Evolutionary conservation across 1,140 invertebrate genomes (phyloP).

Genomic region (Papilio xuthus): DNA sequence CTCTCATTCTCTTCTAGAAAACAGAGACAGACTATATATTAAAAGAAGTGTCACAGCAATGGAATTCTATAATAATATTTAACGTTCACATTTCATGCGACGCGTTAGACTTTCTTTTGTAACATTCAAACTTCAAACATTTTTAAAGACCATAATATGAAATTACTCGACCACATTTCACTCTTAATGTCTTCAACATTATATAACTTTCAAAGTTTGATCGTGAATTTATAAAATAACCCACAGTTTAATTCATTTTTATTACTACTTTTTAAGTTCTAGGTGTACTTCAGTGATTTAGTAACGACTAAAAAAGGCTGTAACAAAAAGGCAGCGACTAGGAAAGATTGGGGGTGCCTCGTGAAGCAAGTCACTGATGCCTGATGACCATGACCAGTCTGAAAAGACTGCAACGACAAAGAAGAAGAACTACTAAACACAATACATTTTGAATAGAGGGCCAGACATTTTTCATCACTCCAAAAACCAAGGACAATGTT

Average conservation of each 20-base stretch:
- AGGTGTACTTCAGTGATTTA: background rate
- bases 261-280: background rate
- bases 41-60: background rate
- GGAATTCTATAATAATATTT: background rate
- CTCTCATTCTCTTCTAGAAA: too few species aligned
- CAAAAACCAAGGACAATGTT: too few species aligned
- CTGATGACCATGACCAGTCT: too few species aligned
- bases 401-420: too few species aligned
- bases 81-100: constrained; percentile 23
- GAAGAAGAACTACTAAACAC: too few species aligned
- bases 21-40: too few species aligned
- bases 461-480: too few species aligned
- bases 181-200: constrained; percentile 27
- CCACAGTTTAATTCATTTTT: constrained; percentile 19
- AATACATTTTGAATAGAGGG: too few species aligned
- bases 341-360: too few species aligned
- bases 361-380: too few species aligned
- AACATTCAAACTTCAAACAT: background rate
- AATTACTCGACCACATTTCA: constrained; percentile 31
- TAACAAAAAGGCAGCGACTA: too few species aligned
- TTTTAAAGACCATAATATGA: constrained; percentile 24
- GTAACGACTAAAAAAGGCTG: too few species aligned
- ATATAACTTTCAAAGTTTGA: constrained; percentile 29
- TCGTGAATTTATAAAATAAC: constrained; percentile 22
- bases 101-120: background rate